Conservation (phyloP, 2,113 vertebrate species). For the Eonycteris spelaea region DNA sequence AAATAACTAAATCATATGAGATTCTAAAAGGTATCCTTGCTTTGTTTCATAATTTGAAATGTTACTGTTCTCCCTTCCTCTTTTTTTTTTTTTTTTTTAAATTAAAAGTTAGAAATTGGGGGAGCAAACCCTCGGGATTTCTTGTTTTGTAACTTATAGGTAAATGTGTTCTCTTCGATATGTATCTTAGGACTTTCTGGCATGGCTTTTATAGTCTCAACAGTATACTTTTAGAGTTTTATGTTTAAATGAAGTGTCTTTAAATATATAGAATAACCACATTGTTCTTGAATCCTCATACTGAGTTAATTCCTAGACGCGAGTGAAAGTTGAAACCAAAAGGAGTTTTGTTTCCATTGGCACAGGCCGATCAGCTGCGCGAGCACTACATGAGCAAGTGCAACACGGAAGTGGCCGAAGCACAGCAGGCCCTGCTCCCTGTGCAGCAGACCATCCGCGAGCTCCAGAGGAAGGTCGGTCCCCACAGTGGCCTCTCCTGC, state of each 20-base stretch:
- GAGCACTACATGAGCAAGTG: slow-evolving; percentile 99
- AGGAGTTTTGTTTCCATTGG: not conserved
- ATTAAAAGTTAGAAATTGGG: not conserved
- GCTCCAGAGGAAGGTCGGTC: slow-evolving; percentile 90
- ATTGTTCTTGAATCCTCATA: not conserved
- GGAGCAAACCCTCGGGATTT: not conserved
- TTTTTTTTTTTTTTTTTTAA: not conserved
- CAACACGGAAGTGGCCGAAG: slow-evolving; percentile 93
- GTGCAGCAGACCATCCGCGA: slow-evolving; percentile 93
- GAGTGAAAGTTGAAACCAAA: not conserved
- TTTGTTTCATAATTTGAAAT: slow-evolving; percentile 21
- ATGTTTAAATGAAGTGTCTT: not conserved
- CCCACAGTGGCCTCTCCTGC: fast-evolving
- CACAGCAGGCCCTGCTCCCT: slow-evolving; percentile 91
- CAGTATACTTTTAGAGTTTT: not conserved
- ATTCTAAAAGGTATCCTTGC: not conserved
- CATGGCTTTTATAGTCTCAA: not conserved
- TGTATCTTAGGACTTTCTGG: not conserved
- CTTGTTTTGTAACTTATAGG: not conserved
- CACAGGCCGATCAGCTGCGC: slow-evolving; percentile 92
- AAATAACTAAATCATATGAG: not conserved
- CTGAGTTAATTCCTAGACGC: not conserved
- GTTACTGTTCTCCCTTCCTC: not conserved
- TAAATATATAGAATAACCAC: not conserved
- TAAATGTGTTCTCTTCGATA: not conserved